Base-by-base conservation (phyloP, 23 tunicate genomes). In the Botrylloides violaceus region DNA sequence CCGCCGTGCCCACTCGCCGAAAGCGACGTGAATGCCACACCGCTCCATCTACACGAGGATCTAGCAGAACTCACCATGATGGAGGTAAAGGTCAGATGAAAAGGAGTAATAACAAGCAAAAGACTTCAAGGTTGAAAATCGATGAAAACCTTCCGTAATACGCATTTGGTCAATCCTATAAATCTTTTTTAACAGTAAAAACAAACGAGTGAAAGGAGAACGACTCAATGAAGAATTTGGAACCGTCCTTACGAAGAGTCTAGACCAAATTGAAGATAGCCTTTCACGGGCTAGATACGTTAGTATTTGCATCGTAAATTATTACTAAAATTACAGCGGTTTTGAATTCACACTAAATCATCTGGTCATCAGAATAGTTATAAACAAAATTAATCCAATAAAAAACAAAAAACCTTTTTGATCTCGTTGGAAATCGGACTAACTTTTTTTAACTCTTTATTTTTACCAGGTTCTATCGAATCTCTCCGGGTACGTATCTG, bases 191-290 rank as follows among this genome's bases (percentile, higher is more conserved):
- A n/a, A 43, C 53, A 43, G 53, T 7, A 43, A 15, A 15, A 7
- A 9, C 12, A 43, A 43, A 43, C 53, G 15, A 7, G 12, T 15
- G 15, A 43, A 9, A 43, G 15, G 53, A 9, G 53, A 43, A 7
- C 53, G 53, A 43, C 9, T 43, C 12, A 43, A 43, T 43, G 12
- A 63, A 63, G 33, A 63, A 7, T 33, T 68, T 32, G 74, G 37
- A 28, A 68, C 24, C 26, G 58, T 68, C 18, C 56, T 68, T 19
- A 68, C 74, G 0, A 43, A 68, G 47, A 68, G 74, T 37, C 32
- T 68, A 19, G 4, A 43, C 22, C 74, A 68, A 43, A 35, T 68
- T 43, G 58, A 68, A 23, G 29, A 43, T 56, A 68, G 74, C 37
- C 37, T 68, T 23, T 43, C 26, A 23, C 58, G 37, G 25, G 74